Evolutionary conservation across 1,140 invertebrate species (phyloP).

Genomic region (Epicauta chinensis): DNA sequence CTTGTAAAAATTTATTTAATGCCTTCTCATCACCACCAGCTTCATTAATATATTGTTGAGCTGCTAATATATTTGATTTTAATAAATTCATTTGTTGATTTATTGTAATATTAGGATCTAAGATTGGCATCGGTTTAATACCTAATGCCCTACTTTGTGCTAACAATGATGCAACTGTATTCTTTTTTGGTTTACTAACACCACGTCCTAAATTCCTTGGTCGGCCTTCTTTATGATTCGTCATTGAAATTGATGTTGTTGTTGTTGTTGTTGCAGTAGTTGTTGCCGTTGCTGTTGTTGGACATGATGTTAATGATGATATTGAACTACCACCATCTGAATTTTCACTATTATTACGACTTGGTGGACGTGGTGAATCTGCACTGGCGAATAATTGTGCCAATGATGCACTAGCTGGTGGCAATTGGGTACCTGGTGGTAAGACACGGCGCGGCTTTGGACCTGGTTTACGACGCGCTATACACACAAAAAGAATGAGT

Average conservation of each 20-base stretch:
- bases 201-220: slow-evolving; percentile 76
- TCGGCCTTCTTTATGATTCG: slow-evolving; percentile 60
- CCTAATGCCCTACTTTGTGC: slow-evolving; percentile 72
- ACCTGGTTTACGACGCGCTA: slow-evolving; percentile 65
- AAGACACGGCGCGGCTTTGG: slow-evolving; percentile 63
- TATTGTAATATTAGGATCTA: slow-evolving; percentile 51
- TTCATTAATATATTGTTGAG: slow-evolving; percentile 48
- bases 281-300: slow-evolving; percentile 19
- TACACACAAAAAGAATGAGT: no score
- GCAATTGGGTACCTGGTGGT: slow-evolving; percentile 44
- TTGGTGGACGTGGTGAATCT: slow-evolving; percentile 53
- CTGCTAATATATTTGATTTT: slow-evolving; percentile 54
- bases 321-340: slow-evolving; percentile 57
- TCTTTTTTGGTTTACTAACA: slow-evolving; percentile 84
- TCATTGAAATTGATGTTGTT: slow-evolving; percentile 27
- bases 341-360: slow-evolving; percentile 34
- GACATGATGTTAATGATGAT: slow-evolving; percentile 33
- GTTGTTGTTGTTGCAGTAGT: slow-evolving; percentile 18
- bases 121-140: slow-evolving; percentile 53
- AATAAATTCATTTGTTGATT: slow-evolving; percentile 54
- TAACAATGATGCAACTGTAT: slow-evolving; percentile 79
- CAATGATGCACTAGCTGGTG: slow-evolving; percentile 47
- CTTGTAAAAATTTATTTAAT: slow-evolving; percentile 43
- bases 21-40: slow-evolving; percentile 47
- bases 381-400: slow-evolving; percentile 51